phyloP scores from a whole-genome alignment of 2,797 vertebrate genomes.

The Glyptemys insculpta region DNA sequence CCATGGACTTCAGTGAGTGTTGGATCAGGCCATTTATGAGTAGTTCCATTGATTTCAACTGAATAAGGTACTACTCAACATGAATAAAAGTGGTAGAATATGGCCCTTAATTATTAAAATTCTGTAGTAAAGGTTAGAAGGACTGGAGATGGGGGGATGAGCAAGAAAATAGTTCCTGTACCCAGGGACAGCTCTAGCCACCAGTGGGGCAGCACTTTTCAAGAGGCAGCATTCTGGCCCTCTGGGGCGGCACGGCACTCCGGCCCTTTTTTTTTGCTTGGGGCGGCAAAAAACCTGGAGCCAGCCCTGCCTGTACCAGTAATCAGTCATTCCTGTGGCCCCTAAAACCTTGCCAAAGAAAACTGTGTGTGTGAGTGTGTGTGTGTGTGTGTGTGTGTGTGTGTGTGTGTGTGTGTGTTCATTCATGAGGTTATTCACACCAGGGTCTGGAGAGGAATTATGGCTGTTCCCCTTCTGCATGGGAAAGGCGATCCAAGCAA shows the following conservation, averaged over 20 bases:
- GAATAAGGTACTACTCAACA: neutral
- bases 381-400: too few species aligned
- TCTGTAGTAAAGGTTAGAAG: neutral
- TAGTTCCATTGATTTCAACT: neutral
- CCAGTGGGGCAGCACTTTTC: too few species aligned
- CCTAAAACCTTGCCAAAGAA: neutral
- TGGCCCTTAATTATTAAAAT: conserved; percentile 9
- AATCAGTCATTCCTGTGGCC: neutral
- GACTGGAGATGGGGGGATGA: neutral
- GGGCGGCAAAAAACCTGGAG: too few species aligned
- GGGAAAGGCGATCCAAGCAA: neutral
- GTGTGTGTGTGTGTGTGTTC: neutral
- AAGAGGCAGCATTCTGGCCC: too few species aligned
- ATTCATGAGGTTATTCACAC: neutral
- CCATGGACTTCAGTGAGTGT: neutral
- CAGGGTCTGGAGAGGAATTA: rapidly evolving
- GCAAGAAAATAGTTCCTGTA: neutral
- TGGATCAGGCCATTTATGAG: neutral
- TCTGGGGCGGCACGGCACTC: too few species aligned
- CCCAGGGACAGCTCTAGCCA: too few species aligned
- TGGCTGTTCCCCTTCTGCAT: neutral
- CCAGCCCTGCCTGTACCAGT: neutral
- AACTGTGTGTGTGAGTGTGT: neutral
- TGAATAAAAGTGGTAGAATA: neutral
- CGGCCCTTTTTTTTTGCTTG: too few species aligned